Evolutionary conservation across 2,797 vertebrate species (phyloP).

Genomic region (Malurus leucopterus): DNA sequence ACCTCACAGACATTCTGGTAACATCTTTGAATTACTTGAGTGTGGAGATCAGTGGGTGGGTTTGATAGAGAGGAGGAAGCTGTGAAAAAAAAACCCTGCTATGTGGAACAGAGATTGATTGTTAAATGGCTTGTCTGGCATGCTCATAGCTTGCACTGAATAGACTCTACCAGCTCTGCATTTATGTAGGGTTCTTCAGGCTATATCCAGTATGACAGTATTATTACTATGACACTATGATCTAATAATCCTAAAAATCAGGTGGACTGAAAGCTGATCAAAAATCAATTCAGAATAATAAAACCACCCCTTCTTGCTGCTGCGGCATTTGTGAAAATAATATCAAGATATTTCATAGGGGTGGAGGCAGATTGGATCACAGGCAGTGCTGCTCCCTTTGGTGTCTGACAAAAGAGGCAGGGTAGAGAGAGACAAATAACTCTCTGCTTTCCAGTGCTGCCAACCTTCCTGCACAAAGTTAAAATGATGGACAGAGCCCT

Average conservation of each 20-base stretch:
- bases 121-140: not conserved
- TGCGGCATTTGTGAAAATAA: not conserved
- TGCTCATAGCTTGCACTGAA: not conserved
- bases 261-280: not conserved
- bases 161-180: not conserved
- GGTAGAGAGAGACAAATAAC: not conserved
- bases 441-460: not conserved
- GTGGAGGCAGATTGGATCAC: accelerated
- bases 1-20: conserved; percentile 12
- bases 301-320: not conserved
- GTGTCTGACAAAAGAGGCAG: not conserved
- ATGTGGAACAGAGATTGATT: not conserved
- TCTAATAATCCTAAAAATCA: not conserved
- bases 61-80: not conserved
- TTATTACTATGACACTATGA: not conserved
- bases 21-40: conserved; percentile 2
- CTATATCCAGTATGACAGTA: not conserved
- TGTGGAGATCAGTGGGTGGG: not conserved
- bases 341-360: not conserved
- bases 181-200: not conserved
- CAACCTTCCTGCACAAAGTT: not conserved
- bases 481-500: not conserved
- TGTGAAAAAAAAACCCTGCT: not conserved
- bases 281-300: not conserved
- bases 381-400: not conserved